Evolutionary conservation across 2,888 invertebrate species (phyloP), one percentile per base, ranked within the genome.

Genomic region (Papilio elwesi): DNA sequence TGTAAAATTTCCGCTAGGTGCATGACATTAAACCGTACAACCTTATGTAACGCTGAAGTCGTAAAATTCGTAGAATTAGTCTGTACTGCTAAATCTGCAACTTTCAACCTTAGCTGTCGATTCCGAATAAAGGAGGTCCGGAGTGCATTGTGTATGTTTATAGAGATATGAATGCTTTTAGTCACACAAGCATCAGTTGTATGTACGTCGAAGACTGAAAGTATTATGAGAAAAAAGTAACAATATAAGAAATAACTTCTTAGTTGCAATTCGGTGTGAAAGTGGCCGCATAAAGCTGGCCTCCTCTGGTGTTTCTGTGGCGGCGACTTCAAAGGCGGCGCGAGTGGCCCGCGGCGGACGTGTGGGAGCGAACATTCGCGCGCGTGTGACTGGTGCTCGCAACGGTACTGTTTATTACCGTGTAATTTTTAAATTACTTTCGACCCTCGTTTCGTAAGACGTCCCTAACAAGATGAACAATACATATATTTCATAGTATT

Each of bases 261-360:
- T 38, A 69, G 75, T 78, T 47, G 77, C 79, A 49, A 6, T 38
- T 70, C 82, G 79, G 87, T 90, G 86, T 88, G 72, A 86, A 12
- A 13, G 11, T 67, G 70, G 75, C 72, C 68, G 62, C 59, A 71
- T 81, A 75, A 78, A 86, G 85, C 78, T 81, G 76, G 81, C 84
- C 84, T 85, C 78, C 79, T 78, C 82, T 83, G 85, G 81, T 83
- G 87, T 83, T 80, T 81, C 82, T 77, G 79, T 81, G 81, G 76
- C 81, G 83, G 82, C 78, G 80, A 85, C 84, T 81, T 89, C 90
- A 91, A 90, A 90, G 83, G 82, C 70, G 78, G 83, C 85, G 86
- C 78, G 59, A 75, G 82, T 79, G 84, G 85, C 80, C 78, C 79
- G 80, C 74, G 79, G 79, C 78, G 76, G 77, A 78, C 75, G 80